Evolutionary conservation across 2,888 invertebrate species (phyloP).

Genomic region (Epinotia ramella): DNA sequence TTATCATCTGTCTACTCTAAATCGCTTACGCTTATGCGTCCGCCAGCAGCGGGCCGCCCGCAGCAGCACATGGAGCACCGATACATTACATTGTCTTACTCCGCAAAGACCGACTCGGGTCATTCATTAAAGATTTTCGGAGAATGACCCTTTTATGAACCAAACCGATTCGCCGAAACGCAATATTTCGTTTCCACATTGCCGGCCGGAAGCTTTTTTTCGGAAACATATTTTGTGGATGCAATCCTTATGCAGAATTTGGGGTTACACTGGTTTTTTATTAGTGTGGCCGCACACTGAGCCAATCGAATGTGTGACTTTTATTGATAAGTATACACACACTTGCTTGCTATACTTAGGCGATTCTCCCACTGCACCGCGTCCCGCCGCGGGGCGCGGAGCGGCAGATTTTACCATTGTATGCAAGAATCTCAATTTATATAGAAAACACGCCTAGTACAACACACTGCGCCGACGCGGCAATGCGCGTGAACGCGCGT

Average conservation of each 20-base stretch:
- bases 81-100: slow-evolving; percentile 71
- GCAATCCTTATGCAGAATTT: slow-evolving; percentile 32
- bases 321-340: background rate
- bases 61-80: slow-evolving; percentile 63
- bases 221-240: slow-evolving; percentile 37
- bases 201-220: slow-evolving; percentile 46
- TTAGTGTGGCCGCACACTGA: slow-evolving; percentile 10
- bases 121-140: slow-evolving; percentile 74
- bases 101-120: slow-evolving; percentile 70
- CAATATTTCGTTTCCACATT: slow-evolving; percentile 47
- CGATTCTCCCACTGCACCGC: no score
- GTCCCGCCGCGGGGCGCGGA: no score
- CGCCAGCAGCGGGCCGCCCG: slow-evolving; percentile 25
- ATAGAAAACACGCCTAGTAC: no score
- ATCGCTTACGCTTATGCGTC: slow-evolving; percentile 40
- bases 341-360: background rate
- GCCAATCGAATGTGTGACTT: background rate
- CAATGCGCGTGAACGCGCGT: no score
- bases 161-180: slow-evolving; percentile 60
- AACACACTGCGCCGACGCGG: no score
- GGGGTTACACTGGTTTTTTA: slow-evolving; percentile 25
- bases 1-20: background rate
- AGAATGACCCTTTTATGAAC: slow-evolving; percentile 68
- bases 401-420: no score
- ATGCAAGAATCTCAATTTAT: no score